These are phyloP conservation scores for Solea senegalensis DNA, from an alignment of 2,113 vertebrate genomes.

Conservation along the genomic window DNA sequence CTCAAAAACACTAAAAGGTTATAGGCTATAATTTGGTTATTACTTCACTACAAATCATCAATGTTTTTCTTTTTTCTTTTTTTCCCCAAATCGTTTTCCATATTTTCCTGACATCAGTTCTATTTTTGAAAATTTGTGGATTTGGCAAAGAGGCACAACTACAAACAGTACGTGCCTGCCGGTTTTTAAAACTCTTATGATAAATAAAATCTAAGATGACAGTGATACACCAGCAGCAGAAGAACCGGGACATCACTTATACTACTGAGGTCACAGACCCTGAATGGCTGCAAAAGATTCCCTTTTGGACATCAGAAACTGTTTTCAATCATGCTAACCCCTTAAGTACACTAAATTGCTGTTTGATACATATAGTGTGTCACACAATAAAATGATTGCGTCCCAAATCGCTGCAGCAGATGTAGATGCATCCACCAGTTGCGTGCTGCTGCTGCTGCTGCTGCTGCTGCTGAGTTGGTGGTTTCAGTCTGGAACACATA, in stretches of 20 bases:
- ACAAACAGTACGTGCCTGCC: neutral
- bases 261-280: constrained; percentile 43
- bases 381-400: constrained; percentile 73
- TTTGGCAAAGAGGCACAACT: constrained; percentile 14
- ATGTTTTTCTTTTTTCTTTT: neutral
- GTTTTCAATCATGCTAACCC: constrained; percentile 71
- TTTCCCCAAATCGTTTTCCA: neutral
- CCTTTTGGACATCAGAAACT: constrained; percentile 60
- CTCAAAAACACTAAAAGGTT: neutral
- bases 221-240: constrained; percentile 46
- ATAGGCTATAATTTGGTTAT: neutral
- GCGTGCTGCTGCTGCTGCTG: constrained; percentile 43
- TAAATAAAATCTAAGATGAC: constrained; percentile 51
- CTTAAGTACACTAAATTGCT: constrained; percentile 70
- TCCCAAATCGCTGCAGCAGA: constrained; percentile 70
- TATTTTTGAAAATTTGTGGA: constrained; percentile 9
- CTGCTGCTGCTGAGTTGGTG: constrained; percentile 57
- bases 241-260: constrained; percentile 32
- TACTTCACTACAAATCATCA: neutral
- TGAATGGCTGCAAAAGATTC: constrained; percentile 51
- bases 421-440: constrained; percentile 67
- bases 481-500: constrained; percentile 65
- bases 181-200: constrained; percentile 9
- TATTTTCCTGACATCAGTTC: neutral
- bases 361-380: constrained; percentile 75